A percentile compares a stretch with the other conserved stretches of the same genome.
Evolutionary conservation across 2,888 invertebrate species (phyloP).

Genomic region (Drosophila acutilabella): DNA sequence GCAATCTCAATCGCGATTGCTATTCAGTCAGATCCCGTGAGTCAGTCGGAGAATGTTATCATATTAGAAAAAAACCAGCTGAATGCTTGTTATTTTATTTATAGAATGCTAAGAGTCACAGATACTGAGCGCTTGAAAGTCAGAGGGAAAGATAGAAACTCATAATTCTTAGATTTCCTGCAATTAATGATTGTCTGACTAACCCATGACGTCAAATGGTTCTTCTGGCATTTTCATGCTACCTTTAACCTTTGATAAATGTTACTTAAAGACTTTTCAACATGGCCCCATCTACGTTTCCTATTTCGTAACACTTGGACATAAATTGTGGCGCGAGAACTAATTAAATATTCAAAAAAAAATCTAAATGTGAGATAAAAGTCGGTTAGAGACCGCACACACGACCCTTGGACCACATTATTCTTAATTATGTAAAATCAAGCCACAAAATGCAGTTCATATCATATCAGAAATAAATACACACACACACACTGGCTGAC

Average conservation of each 20-base stretch:
- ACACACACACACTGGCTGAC: conserved; percentile 11
- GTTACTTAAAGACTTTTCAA: conserved; percentile 12
- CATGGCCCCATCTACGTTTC: conserved; percentile 35
- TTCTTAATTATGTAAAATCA: conserved; percentile 67
- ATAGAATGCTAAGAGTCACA: conserved; percentile 26
- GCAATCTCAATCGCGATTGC: conserved; percentile 29
- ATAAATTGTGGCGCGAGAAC: conserved; percentile 53
- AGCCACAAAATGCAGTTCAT: conserved; percentile 56
- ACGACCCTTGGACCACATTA: conserved; percentile 35
- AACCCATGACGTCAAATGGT: conserved; percentile 29
- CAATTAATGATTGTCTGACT: conserved; percentile 36
- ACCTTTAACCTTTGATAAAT: conserved; percentile 27
- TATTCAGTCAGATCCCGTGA: conserved; percentile 16
- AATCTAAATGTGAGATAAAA: conserved; percentile 48
- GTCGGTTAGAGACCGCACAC: conserved; percentile 58
- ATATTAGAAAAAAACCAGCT: conserved; percentile 40
- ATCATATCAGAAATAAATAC: conserved; percentile 50
- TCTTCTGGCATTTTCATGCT: conserved; percentile 51
- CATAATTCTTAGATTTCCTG: conserved; percentile 60
- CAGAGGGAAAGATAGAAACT: conserved; percentile 1
- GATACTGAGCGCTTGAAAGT: background rate
- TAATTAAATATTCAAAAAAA: conserved; percentile 65
- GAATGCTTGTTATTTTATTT: conserved; percentile 37
- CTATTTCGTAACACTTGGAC: conserved; percentile 35
- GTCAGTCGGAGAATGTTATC: conserved; percentile 38